phyloP scores from a whole-genome alignment of 2,113 vertebrate genomes.

The Phalacrocorax carbo region DNA sequence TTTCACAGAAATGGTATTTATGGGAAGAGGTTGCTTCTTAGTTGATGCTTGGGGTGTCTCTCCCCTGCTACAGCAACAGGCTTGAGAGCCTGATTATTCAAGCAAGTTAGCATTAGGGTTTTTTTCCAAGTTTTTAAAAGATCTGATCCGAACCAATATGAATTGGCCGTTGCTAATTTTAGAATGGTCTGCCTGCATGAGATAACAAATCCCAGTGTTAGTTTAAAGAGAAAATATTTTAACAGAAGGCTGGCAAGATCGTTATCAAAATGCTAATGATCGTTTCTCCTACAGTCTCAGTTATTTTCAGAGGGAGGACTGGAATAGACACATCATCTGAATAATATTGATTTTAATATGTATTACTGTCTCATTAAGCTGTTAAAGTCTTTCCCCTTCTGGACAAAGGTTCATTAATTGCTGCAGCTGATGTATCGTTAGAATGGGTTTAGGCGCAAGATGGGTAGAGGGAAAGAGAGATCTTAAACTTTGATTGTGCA shows the following conservation, averaged over 20 bases:
- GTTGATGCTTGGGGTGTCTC: neutral
- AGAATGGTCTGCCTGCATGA: conserved; percentile 25
- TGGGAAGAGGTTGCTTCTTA: neutral
- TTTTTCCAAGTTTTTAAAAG: neutral
- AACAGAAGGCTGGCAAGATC: conserved; percentile 51
- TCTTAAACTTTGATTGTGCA: neutral
- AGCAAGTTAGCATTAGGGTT: neutral
- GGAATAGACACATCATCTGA: conserved; percentile 53
- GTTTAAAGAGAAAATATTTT: conserved; percentile 41
- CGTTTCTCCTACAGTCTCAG: conserved; percentile 8
- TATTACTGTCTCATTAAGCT: conserved; percentile 52
- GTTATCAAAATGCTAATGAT: conserved; percentile 64
- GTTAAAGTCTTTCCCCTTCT: conserved; percentile 38
- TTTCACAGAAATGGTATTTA: neutral
- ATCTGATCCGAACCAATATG: conserved; percentile 2
- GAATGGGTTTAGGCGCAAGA: neutral
- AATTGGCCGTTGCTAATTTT: conserved; percentile 25
- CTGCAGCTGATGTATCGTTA: neutral
- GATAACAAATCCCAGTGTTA: conserved; percentile 40
- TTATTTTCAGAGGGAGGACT: conserved; percentile 52
- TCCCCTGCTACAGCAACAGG: conserved; percentile 28
- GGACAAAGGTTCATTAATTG: conserved; percentile 40
- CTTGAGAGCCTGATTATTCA: neutral
- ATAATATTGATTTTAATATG: conserved; percentile 57
- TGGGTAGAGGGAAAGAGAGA: neutral